These are phyloP conservation scores for Parasteatoda lunata DNA, from an alignment of 2,888 invertebrate genomes.

Conservation along the genomic window DNA sequence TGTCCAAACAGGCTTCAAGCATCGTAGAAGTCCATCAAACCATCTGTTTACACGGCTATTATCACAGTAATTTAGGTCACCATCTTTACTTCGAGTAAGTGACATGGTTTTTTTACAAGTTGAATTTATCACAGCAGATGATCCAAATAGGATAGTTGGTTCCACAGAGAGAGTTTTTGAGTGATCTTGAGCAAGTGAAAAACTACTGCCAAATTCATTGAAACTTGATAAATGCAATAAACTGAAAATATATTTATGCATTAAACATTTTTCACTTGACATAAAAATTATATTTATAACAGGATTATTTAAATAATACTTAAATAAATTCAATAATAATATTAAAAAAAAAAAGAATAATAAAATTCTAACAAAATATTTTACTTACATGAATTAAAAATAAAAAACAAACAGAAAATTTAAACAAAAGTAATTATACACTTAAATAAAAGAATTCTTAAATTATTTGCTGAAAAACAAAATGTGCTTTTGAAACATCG, in stretches of 20 bases:
- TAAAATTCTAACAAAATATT: too few species aligned
- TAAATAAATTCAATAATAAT: too few species aligned
- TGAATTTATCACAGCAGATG: constrained; percentile 12
- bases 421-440: too few species aligned
- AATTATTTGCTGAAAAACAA: too few species aligned
- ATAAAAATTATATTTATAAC: too few species aligned
- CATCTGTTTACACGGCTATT: constrained; percentile 76
- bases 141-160: constrained; percentile 12
- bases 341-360: too few species aligned
- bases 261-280: too few species aligned
- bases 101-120: constrained; percentile 30
- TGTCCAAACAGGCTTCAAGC: constrained; percentile 90
- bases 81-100: constrained; percentile 43
- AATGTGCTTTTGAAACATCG: too few species aligned
- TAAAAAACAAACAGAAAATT: too few species aligned
- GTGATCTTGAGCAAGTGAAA: not conserved
- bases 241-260: constrained; percentile 13
- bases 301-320: too few species aligned
- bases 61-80: constrained; percentile 51
- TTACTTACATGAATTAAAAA: too few species aligned
- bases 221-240: constrained; percentile 38
- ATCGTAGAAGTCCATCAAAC: constrained; percentile 89
- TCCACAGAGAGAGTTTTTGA: constrained; percentile 17
- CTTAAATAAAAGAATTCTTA: too few species aligned
- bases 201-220: constrained; percentile 13